Conservation (phyloP, 2,888 invertebrate genomes). For the Plusia festucae region DNA sequence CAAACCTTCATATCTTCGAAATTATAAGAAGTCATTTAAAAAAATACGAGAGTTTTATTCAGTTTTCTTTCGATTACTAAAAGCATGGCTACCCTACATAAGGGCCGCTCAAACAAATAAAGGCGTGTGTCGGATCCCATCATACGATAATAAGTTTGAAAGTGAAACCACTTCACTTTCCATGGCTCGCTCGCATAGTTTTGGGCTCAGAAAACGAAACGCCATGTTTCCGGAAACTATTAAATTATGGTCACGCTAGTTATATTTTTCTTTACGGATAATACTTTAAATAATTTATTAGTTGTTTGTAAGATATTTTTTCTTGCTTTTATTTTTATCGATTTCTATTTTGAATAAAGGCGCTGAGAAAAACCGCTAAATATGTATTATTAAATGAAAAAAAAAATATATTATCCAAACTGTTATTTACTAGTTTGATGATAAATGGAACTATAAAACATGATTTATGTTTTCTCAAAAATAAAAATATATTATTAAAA, state of each 20-base stretch:
- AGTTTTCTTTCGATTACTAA: not conserved
- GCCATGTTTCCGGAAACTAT: conserved; percentile 24
- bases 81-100: conserved; percentile 61
- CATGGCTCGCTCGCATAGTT: conserved; percentile 19
- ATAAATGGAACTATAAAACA: no score
- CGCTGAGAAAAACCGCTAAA: no score
- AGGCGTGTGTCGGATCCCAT: conserved; percentile 62
- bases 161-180: conserved; percentile 80
- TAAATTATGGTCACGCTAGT: not conserved
- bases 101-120: conserved; percentile 67
- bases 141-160: conserved; percentile 75
- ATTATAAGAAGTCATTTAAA: no score
- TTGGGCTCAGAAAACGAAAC: conserved; percentile 21
- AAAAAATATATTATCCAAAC: no score
- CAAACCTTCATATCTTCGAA: not conserved
- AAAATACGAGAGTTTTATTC: not conserved
- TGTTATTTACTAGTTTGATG: no score
- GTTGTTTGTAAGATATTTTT: not conserved
- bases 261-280: not conserved
- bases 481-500: no score
- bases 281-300: not conserved
- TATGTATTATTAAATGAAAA: no score
- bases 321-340: not conserved
- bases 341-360: no score
- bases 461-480: no score